Evolutionary conservation across 2,888 invertebrate genomes (phyloP), one percentile per base, ranked within the genome.

Genomic region (Ectemnius continuus): DNA sequence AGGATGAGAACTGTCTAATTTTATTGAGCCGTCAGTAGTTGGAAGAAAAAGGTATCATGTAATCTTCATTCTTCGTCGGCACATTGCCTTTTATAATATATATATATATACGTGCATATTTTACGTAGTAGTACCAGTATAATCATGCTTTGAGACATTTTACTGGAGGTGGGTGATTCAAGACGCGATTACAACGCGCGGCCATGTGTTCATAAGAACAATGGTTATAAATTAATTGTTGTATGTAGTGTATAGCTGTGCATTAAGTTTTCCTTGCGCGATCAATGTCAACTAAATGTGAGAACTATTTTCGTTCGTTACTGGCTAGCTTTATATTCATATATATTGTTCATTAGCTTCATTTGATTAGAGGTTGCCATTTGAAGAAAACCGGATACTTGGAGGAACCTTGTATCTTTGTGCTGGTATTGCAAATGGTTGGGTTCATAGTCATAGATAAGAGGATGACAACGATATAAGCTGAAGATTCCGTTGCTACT

Each of bases 171-270:
- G 62, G 61, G 73, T 57, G 70, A 62, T 57, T 64, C 20, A 70
- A 60, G 72, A 70, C 59, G 70, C 63, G 57, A 82, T 69, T 74
- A 76, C 67, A 57, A 76, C 69, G 67, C 65, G 59, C 71, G 71
- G 67, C 69, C 62, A 76, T 72, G 75, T 76, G 75, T 76, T 79
- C 73, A 71, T 67, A 67, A 36, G 14, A 73, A 63, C 63, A 57
- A 57, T 20, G 26, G 23, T 58, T 58, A 58, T 23, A 23, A 23
- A 23, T 58, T 8, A 58, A 58, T 16, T 57, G 26, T 20, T 75
- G 60, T 69, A 68, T 63, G 71, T 71, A 64, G 20, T 64, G 61
- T 74, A 67, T 75, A 71, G 65, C 23, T 70, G 48, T 65, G 64
- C 68, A 63, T 67, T 58, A 28, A 70, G 65, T 76, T 61, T 73